These are phyloP conservation scores for Macrotus californicus DNA, from an alignment of 2,113 vertebrate genomes.

Conservation along the genomic window DNA sequence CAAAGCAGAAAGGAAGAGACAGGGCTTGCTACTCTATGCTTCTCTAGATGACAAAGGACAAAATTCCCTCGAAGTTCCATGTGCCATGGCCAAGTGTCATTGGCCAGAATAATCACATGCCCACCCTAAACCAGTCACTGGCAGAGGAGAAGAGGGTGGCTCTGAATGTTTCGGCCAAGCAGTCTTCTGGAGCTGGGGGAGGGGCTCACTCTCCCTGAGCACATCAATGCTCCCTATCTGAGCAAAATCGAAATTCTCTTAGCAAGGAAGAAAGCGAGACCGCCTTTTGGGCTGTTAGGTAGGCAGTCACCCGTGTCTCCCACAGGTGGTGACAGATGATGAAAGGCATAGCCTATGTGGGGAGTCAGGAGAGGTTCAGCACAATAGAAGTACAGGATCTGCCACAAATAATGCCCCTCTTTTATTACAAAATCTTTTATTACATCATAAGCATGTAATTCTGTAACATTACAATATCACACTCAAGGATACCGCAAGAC, in stretches of 20 bases:
- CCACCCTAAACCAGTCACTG: background rate
- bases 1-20: background rate
- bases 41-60: background rate
- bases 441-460: no score
- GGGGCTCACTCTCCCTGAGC: background rate
- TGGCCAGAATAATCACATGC: background rate
- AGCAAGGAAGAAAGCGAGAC: background rate
- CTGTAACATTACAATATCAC: no score
- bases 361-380: background rate
- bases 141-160: background rate
- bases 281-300: background rate
- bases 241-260: background rate
- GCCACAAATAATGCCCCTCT: no score
- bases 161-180: background rate
- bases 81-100: background rate
- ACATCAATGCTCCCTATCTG: accelerated
- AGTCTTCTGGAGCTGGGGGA: background rate
- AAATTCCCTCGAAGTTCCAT: background rate
- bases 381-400: background rate
- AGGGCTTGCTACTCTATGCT: background rate
- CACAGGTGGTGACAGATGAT: background rate
- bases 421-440: no score
- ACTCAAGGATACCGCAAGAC: no score
- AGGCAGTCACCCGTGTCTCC: background rate
- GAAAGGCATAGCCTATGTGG: background rate